These are phyloP conservation scores for Pecten maximus DNA, from an alignment of 2,888 invertebrate species.

Conservation along the genomic window DNA sequence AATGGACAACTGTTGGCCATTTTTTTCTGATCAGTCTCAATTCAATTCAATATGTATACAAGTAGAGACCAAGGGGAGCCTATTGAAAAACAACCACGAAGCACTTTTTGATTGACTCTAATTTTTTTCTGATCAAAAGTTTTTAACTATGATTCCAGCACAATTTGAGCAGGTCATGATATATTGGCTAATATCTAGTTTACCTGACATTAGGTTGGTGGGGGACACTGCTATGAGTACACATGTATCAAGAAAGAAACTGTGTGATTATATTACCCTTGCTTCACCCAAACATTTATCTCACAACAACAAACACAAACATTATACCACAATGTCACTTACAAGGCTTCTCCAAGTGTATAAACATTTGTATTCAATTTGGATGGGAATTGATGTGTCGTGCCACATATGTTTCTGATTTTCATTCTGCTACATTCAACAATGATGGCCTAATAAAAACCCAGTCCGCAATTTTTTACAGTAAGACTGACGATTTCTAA, in stretches of 20 bases:
- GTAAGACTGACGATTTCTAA: conserved; percentile 3
- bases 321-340: neutral
- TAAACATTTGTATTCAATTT: neutral
- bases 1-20: too few species aligned
- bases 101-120: too few species aligned
- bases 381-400: neutral
- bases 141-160: too few species aligned
- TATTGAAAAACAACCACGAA: too few species aligned
- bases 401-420: neutral
- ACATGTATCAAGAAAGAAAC: neutral
- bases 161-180: too few species aligned
- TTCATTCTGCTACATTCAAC: neutral
- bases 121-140: too few species aligned
- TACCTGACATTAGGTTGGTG: too few species aligned
- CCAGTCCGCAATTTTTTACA: neutral
- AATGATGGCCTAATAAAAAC: neutral
- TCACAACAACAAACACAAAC: neutral
- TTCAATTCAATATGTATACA: too few species aligned
- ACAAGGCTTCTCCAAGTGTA: neutral
- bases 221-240: neutral
- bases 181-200: too few species aligned
- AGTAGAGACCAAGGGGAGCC: too few species aligned
- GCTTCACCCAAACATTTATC: neutral
- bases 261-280: neutral
- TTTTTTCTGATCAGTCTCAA: too few species aligned